A percentile compares a stretch with the other conserved stretches of the same genome.
These are phyloP conservation scores for Otocyon megalotis DNA, from an alignment of 2,113 vertebrate species.

Conservation along the genomic window DNA sequence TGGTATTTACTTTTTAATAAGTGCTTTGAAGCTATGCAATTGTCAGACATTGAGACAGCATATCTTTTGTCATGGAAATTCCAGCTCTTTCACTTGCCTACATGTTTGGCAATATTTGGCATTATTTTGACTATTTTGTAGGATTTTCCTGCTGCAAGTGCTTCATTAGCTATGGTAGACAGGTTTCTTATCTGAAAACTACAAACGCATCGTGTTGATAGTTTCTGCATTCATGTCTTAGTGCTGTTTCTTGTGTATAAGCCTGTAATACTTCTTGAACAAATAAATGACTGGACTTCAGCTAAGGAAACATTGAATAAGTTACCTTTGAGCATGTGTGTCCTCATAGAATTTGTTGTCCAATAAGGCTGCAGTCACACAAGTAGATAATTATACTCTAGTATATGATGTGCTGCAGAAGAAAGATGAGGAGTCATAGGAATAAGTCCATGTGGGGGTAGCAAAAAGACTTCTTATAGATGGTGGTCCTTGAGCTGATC, in stretches of 20 bases:
- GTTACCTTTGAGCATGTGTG: neutral
- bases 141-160: neutral
- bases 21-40: neutral
- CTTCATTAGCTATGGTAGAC: conserved; percentile 6
- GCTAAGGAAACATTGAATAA: conserved; percentile 49
- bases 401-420: neutral
- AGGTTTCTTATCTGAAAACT: conserved; percentile 50
- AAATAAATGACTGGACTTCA: conserved; percentile 29
- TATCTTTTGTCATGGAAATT: neutral
- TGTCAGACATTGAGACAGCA: neutral
- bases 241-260: neutral
- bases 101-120: neutral
- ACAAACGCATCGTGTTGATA: neutral
- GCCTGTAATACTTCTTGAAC: neutral
- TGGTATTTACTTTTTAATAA: neutral
- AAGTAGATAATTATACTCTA: neutral
- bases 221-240: neutral
- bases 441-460: neutral
- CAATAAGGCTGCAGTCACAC: neutral
- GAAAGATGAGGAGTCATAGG: neutral
- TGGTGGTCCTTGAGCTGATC: neutral
- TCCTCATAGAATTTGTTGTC: neutral
- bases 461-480: neutral
- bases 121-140: conserved; percentile 31
- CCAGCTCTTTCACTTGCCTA: neutral